Conservation (phyloP, 1,140 invertebrate genomes). For the Halesus radiatus region DNA sequence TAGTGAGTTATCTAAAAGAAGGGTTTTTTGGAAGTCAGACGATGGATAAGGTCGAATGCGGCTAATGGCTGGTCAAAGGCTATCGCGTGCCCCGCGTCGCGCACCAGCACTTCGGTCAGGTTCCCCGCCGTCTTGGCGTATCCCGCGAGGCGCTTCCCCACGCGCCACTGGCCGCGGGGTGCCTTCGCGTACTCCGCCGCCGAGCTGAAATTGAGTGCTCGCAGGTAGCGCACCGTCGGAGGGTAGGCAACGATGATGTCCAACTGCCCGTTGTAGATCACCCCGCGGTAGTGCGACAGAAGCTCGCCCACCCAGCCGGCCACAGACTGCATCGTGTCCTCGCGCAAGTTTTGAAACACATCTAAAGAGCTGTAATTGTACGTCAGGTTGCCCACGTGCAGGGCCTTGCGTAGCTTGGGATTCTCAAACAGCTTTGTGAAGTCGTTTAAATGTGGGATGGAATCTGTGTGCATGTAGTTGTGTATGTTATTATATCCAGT, state of each 20-base stretch:
- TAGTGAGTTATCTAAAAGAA: conserved; percentile 39
- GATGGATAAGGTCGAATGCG: conserved; percentile 82
- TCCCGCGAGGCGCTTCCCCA: conserved; percentile 80
- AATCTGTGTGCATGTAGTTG: conserved; percentile 79
- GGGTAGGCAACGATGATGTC: conserved; percentile 90
- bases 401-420: conserved; percentile 75
- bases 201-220: conserved; percentile 77
- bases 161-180: conserved; percentile 77
- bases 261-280: conserved; percentile 87
- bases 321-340: conserved; percentile 88
- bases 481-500: conserved; percentile 86
- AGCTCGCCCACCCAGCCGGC: conserved; percentile 82
- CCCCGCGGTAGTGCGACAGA: conserved; percentile 76
- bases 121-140: conserved; percentile 81
- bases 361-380: conserved; percentile 72
- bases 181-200: conserved; percentile 76
- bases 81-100: conserved; percentile 89
- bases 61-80: conserved; percentile 86
- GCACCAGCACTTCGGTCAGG: conserved; percentile 83
- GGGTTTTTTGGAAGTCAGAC: conserved; percentile 79
- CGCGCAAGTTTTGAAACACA: conserved; percentile 79
- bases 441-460: conserved; percentile 62
- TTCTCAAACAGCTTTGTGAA: conserved; percentile 73
- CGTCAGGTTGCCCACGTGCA: conserved; percentile 86
- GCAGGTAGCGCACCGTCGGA: conserved; percentile 80